Base-by-base conservation (phyloP, 1,140 invertebrate species). In the Leptopilina boulardi region DNA sequence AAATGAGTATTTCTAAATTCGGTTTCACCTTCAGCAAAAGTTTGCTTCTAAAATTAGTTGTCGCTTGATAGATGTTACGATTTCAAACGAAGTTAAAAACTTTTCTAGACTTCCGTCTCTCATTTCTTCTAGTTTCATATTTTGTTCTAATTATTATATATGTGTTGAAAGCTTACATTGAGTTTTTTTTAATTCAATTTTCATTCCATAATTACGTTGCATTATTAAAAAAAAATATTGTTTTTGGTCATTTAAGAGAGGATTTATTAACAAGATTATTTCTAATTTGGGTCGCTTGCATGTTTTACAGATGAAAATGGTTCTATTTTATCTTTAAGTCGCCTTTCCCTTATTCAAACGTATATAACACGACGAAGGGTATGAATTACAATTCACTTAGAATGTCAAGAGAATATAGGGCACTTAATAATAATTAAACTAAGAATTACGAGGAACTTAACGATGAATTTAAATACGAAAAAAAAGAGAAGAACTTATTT, bases 361-460 rank as follows among this genome's bases (percentile, higher is more conserved):
- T 51, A 51, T 18, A 51, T 51, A 51, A 51, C 47, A 18, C 47
- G n/a, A 51, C 5, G 47, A 38, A 51, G 70, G 77, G 73, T 70
- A 75, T 83, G 83, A 84, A 84, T 84, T 84, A 84, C 80, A 76
- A 84, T 84, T 51, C 83, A 56, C 54, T 77, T 51, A 51, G 47
- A 51, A 51, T 51, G 47, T 51, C 15, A 51, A 18, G 15, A 18
- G 72, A 75, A 73, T 34, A 70, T 41, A 76, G 66, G 73, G 54
- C 71, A 81, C 79, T 85, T 85, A 84, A 85, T 85, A 84, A 81
- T 78, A 83, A 84, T 85, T 85, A 84, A 56, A 19, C 19, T 11
- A 76, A 59, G 77, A 84, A 83, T 84, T 84, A 84, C 75, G 76
- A 74, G 74, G 56, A 70, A 47, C 19, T 70, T 34, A 21, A 75